phyloP scores from a whole-genome alignment of 92 coral and sea anemone species.

The Anthopleura xanthogrammica region DNA sequence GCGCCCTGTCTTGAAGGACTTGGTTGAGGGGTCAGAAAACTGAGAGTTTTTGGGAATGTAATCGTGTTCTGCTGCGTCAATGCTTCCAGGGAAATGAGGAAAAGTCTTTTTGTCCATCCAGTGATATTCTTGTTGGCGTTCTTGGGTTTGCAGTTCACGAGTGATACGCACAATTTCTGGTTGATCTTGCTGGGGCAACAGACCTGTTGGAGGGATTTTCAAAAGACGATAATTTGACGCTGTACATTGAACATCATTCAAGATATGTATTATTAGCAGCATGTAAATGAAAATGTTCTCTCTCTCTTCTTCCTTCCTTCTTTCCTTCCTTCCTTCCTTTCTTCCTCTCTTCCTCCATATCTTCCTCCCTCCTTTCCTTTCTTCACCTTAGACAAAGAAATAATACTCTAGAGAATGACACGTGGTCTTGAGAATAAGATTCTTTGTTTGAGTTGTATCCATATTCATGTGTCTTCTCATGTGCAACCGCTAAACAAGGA shows the following conservation, averaged over 20 bases:
- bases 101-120: constrained; percentile 31
- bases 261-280: no score
- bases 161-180: constrained; percentile 38
- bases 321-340: neutral
- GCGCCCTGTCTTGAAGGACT: constrained; percentile 58
- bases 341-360: neutral
- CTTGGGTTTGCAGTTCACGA: constrained; percentile 52
- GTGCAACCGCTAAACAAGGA: no score
- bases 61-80: constrained; percentile 48
- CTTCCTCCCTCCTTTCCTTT: neutral
- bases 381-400: neutral
- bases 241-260: neutral
- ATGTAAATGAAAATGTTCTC: neutral
- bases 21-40: constrained; percentile 58
- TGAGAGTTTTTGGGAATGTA: constrained; percentile 73
- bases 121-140: constrained; percentile 47
- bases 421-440: neutral
- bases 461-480: no score
- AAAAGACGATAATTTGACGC: neutral
- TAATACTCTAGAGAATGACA: no score
- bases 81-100: constrained; percentile 49
- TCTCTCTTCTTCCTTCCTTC: neutral
- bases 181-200: constrained; percentile 52
- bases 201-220: constrained; percentile 6
- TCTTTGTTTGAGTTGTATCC: no score